Base-by-base conservation (phyloP, 2,113 vertebrate species). In the Hassar affinis region DNA sequence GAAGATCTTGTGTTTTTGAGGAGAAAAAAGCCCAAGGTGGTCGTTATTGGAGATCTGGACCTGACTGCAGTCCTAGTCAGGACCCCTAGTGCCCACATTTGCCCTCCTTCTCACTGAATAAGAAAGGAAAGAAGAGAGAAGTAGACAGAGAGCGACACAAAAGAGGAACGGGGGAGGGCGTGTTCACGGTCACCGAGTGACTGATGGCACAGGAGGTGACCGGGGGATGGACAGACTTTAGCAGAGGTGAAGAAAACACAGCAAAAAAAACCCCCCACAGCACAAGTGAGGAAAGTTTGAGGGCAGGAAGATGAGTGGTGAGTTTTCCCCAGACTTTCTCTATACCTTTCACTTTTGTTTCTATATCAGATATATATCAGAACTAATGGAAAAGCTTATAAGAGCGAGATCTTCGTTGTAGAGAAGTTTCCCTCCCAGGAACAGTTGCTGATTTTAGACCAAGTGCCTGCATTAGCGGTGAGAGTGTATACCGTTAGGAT, bases 131-230 rank as follows among this genome's bases (percentile, higher is more conserved):
- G 57, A 79, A 69, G 51, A 76, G 78, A 42, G 35, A 27, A 52
- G 54, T n/a, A 51, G 54, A 71, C 9, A 59, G 30, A 69, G 35
- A 81, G 56, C 64, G 45, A 49, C 0, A 72, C 69, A 77, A 81
- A 66, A 84, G 75, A 76, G 52, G 22, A n/a, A 45, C 22, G 59
- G 79, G 77, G 84, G 76, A 79, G 51, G 80, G 84, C 69, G 59
- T 54, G 84, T 86, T 78, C 79, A 81, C 56, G 56, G 74, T 76
- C 77, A 59, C 15, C 6, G 45, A 79, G 84, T 83, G 69, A 85
- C 51, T 83, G 83, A 85, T 71, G 72, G 86, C 78, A 85, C 78
- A 87, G 42, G 72, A 85, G 86, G 78, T 62, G 76, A 54, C 7
- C 20, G 80, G 54, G 76, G 84, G 69, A 78, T 87, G 52, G 79